Evolutionary conservation across 2,888 invertebrate species (phyloP).

Genomic region (Melolontha melolontha): DNA sequence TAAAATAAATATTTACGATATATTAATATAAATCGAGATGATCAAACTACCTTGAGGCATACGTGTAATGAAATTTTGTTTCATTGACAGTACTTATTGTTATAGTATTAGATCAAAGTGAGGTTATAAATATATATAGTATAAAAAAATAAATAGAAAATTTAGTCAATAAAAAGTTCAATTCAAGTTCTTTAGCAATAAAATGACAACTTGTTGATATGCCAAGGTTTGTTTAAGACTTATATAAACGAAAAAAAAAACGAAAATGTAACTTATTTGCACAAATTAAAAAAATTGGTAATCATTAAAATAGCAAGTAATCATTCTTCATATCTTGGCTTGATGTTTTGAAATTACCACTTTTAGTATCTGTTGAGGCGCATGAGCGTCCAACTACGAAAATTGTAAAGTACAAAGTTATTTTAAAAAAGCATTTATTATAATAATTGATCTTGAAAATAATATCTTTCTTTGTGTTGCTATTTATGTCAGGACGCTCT

Average conservation of each 20-base stretch:
- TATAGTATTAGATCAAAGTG: slow-evolving; percentile 19
- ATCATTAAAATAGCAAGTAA: too few species aligned
- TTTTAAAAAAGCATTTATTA: too few species aligned
- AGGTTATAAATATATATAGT: slow-evolving; percentile 5
- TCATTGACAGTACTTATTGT: slow-evolving; percentile 25
- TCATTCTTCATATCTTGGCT: too few species aligned
- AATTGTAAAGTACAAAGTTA: too few species aligned
- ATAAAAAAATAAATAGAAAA: slow-evolving; percentile 30
- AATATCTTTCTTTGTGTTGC: too few species aligned
- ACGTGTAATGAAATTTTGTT: slow-evolving; percentile 11
- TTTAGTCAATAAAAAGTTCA: slow-evolving; percentile 42
- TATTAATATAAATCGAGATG: slow-evolving; percentile 5
- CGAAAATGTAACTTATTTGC: too few species aligned
- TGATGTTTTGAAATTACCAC: too few species aligned
- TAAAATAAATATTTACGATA: slow-evolving; percentile 6
- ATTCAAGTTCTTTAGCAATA: slow-evolving; percentile 45
- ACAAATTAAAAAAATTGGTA: too few species aligned
- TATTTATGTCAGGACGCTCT: too few species aligned
- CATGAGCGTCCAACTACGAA: too few species aligned
- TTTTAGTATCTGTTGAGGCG: too few species aligned
- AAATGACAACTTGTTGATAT: slow-evolving; percentile 24
- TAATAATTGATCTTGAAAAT: too few species aligned
- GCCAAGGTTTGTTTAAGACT: slow-evolving; percentile 1
- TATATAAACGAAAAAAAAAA: neutral
- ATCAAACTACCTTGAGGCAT: neutral